These are phyloP conservation scores for Corythornis cristatus DNA, from an alignment of 2,113 vertebrate genomes.

Conservation along the genomic window DNA sequence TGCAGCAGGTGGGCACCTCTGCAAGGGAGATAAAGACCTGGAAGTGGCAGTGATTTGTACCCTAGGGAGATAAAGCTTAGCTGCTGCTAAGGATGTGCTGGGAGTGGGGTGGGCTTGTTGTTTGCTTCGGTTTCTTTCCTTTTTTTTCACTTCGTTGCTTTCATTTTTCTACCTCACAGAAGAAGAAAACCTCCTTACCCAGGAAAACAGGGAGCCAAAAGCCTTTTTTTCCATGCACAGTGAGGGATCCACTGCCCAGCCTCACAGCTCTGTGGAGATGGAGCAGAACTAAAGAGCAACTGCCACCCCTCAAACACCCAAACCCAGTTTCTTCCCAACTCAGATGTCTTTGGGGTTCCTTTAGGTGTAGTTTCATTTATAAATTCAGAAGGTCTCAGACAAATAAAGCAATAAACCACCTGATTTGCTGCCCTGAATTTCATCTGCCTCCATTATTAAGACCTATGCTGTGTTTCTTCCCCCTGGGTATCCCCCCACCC, in stretches of 20 bases:
- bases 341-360: not conserved
- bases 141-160: not conserved
- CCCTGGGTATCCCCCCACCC: not conserved
- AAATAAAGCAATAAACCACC: not conserved
- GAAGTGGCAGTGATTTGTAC: conserved; percentile 19
- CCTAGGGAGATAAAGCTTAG: not conserved
- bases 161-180: not conserved
- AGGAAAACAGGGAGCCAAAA: not conserved
- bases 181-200: not conserved
- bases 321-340: not conserved
- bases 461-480: not conserved
- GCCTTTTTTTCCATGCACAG: not conserved
- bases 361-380: not conserved
- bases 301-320: not conserved
- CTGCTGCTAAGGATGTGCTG: not conserved
- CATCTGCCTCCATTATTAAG: not conserved
- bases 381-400: not conserved
- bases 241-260: not conserved
- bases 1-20: conserved; percentile 39
- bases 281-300: not conserved
- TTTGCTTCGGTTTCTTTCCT: not conserved
- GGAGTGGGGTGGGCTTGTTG: not conserved
- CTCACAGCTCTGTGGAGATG: not conserved
- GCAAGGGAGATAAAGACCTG: conserved; percentile 48
- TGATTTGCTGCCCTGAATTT: not conserved